Base-by-base conservation (phyloP, 2,888 invertebrate genomes). In the Papilio demoleus region DNA sequence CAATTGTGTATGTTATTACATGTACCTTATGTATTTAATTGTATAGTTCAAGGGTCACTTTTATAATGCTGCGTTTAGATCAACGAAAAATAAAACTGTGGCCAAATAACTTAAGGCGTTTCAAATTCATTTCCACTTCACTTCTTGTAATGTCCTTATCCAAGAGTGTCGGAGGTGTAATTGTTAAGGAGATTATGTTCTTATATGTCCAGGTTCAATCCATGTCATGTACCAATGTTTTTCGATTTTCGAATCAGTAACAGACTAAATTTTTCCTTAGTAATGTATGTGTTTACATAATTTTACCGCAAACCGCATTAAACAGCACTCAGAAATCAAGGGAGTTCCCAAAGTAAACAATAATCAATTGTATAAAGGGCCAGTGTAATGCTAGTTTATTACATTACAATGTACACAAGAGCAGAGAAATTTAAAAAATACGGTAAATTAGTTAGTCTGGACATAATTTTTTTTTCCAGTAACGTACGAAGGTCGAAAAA, bases 381-480 rank as follows among this genome's bases (percentile, higher is more conserved):
- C 17, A 45, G 11, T 22, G 8, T 47, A 47, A 22, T 47, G n/a
- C 47, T 12, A 19, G 45, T 19, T 45, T 22, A 22, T 47, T 19
- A 19, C 8, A 19, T 19, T 22, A 47, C 22, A 22, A 4, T 45
- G 19, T 45, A 40, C 40, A 40, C 6, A 19, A 45, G 42, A 1
- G 42, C 4, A 19, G 14, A 45, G 4, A 42, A 9, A 12, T 17
- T 12, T 22, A 17, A 12, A 11, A 19, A 50, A n/a, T n/a, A n/a
- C n/a, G n/a, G n/a, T n/a, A n/a, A n/a, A n/a, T n/a, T n/a, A n/a
- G n/a, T n/a, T n/a, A n/a, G 53, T 17, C 11, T 27, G 53, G 53
- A 56, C 53, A 53, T n/a, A 31, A 31, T 22, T 56, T 56, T n/a
- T n/a, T 56, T 56, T 56, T 56, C 31, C 53, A 56, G 53, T 24